These are phyloP conservation scores for Rhinolophus sinicus DNA, from an alignment of 2,113 vertebrate genomes.

Conservation along the genomic window DNA sequence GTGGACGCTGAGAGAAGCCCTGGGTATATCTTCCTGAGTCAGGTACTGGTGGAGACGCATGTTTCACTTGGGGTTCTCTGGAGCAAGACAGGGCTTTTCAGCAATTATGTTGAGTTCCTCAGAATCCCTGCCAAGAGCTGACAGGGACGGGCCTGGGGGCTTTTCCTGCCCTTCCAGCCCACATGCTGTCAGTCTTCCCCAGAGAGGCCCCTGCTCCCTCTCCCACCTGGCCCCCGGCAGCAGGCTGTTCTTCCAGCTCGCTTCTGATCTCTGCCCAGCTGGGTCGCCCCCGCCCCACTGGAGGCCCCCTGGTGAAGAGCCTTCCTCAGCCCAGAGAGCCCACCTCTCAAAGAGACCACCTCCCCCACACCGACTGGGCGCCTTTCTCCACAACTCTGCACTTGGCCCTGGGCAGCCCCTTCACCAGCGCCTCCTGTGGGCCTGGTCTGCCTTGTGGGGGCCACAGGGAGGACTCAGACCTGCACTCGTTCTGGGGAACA, in stretches of 20 bases:
- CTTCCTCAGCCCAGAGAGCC: background rate
- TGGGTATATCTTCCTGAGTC: background rate
- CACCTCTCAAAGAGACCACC: background rate
- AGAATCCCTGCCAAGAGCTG: slow-evolving; percentile 54
- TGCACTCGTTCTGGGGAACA: background rate
- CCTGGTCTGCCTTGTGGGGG: background rate
- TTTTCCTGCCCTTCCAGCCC: background rate
- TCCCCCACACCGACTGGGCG: too few relatives aligned
- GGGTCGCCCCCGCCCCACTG: fast-evolving
- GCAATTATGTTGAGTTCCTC: slow-evolving; percentile 1
- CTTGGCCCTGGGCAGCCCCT: background rate
- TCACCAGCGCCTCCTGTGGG: background rate
- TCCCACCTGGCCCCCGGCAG: background rate
- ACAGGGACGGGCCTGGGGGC: slow-evolving; percentile 4
- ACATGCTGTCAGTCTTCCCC: slow-evolving; percentile 27
- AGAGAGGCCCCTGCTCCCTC: background rate
- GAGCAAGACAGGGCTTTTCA: slow-evolving; percentile 41
- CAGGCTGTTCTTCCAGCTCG: fast-evolving
- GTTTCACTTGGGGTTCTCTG: background rate
- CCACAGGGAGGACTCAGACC: background rate
- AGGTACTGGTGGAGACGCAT: background rate
- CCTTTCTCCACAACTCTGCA: background rate
- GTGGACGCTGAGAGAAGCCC: background rate
- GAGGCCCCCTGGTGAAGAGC: background rate
- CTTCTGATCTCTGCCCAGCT: background rate